Evolutionary conservation across 2,797 vertebrate genomes (phyloP), one percentile per base, ranked within the genome.

Genomic region (Remorina albescens): DNA sequence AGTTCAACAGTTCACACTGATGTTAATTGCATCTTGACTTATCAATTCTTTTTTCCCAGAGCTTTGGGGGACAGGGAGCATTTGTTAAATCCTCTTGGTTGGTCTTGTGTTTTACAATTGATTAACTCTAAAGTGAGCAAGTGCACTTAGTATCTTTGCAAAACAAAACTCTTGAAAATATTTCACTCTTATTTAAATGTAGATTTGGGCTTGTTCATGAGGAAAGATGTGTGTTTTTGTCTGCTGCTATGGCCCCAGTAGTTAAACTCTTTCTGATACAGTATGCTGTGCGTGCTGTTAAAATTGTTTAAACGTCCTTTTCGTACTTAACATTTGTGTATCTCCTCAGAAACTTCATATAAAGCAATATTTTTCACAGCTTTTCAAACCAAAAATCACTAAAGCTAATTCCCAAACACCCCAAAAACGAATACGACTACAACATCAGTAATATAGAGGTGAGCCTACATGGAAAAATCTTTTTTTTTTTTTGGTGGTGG

Each of bases 1-100:
- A 53, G 28, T 41, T 74, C 30, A 30, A 41, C 58, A 41, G 53
- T 56, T 67, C 73, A 42, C 54, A 21, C 51, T 78, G 53, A 77
- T 69, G 44, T 57, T 59, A 79, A 70, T 30, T 66, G 15, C 46
- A 56, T 72, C 46, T 21, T n/a, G 23, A 34, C 19, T 74, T 51
- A 65, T 86, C 1, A 55, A 55, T 30, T n/a, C n/a, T 70, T 67
- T 67, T 78, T 84, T 84, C 59, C 78, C 44, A 74, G 44, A 41
- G 19, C 21, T 54, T 50, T 8, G 2, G 47, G 2, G 53, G 65
- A 69, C 64, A 62, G 63, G 78, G 49, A 42, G 26, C 42, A 60
- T 59, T 64, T 62, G 47, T 74, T 64, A 41, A 60, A 67, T 62
- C 44, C 54, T 57, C 21, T 28, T 58, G 30, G 28, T 46, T 59